phyloP scores from a whole-genome alignment of 2,797 vertebrate species.

The Sebastes baramenuke region DNA sequence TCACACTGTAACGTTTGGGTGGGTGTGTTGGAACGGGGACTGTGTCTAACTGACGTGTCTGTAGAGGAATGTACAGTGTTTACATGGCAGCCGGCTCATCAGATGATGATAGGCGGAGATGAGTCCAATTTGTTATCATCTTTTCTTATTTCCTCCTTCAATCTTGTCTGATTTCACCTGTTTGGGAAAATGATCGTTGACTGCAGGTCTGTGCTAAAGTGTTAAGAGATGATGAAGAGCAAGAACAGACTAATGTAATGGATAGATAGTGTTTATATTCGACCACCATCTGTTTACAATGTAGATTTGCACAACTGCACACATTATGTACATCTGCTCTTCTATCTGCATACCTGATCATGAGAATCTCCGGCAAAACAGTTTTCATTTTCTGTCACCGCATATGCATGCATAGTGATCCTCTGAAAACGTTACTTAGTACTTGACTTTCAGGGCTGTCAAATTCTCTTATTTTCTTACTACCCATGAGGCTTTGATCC shows the following conservation, averaged over 20 bases:
- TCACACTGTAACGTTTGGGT: background rate
- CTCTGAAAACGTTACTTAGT: background rate
- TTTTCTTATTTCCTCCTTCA: background rate
- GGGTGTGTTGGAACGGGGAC: background rate
- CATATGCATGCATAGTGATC: background rate
- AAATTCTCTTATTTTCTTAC: too few species aligned
- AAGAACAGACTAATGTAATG: background rate
- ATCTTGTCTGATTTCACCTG: background rate
- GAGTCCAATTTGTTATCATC: background rate
- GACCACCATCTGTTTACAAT: background rate
- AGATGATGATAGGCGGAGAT: background rate
- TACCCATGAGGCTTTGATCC: too few species aligned
- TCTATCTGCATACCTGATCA: background rate
- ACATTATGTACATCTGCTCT: background rate
- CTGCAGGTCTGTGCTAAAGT: background rate
- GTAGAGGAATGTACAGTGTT: conserved; percentile 15
- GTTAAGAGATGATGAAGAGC: background rate
- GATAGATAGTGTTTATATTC: background rate
- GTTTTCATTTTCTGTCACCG: background rate
- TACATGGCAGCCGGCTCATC: conserved; percentile 1
- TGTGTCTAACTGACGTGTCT: conserved; percentile 7
- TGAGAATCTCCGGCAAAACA: background rate
- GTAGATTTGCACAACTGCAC: background rate
- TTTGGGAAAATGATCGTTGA: background rate
- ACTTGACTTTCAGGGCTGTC: background rate